Conservation (phyloP, 2,113 vertebrate genomes). For the Rhabdornis inornatus region DNA sequence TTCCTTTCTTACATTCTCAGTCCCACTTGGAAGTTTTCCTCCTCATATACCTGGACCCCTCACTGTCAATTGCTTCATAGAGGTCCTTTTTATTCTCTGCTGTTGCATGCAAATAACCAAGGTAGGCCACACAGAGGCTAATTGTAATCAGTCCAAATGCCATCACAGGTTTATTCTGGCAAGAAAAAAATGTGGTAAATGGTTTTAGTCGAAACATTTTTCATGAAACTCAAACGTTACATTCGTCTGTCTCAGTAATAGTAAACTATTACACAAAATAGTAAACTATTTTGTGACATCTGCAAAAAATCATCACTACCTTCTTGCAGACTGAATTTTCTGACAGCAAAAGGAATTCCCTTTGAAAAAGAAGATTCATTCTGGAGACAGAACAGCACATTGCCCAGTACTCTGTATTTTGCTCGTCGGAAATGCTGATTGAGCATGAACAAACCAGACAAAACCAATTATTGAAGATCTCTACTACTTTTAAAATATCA, state of each 20-base stretch:
- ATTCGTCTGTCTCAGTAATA: neutral
- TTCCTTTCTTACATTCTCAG: slow-evolving; percentile 57
- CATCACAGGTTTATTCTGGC: slow-evolving; percentile 94
- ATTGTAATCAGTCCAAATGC: slow-evolving; percentile 84
- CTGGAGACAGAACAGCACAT: neutral
- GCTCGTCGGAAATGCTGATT: neutral
- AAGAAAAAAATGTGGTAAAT: neutral
- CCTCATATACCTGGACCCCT: slow-evolving; percentile 84
- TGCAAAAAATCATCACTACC: neutral
- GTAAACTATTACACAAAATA: neutral
- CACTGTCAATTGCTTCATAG: slow-evolving; percentile 87
- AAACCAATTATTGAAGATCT: neutral
- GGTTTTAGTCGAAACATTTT: neutral
- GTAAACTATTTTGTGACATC: neutral
- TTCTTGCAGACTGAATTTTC: neutral
- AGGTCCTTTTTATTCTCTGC: slow-evolving; percentile 87
- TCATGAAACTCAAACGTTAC: neutral
- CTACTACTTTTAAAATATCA: neutral
- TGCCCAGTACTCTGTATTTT: neutral
- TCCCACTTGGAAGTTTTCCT: slow-evolving; percentile 93
- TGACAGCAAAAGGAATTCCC: neutral
- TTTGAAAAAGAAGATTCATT: neutral
- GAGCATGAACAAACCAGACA: neutral
- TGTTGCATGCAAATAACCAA: slow-evolving; percentile 89
- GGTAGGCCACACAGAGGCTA: slow-evolving; percentile 88